These are phyloP conservation scores for Athene noctua DNA, from an alignment of 2,113 vertebrate species.

Conservation along the genomic window DNA sequence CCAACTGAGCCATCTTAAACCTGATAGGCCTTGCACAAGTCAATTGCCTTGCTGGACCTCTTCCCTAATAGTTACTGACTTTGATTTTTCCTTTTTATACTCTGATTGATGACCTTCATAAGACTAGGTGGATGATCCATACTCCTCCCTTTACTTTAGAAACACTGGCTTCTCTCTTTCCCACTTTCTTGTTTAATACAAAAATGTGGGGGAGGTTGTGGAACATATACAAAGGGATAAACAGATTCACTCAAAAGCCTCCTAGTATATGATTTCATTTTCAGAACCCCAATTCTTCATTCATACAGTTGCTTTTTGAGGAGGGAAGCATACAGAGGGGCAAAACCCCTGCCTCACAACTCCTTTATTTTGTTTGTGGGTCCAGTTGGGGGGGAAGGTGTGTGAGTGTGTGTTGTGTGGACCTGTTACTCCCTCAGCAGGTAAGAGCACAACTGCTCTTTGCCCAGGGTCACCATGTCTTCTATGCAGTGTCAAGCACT, in stretches of 20 bases:
- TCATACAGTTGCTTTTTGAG: neutral
- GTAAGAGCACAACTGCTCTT: neutral
- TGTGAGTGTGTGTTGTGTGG: neutral
- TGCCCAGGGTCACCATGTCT: neutral
- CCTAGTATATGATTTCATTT: neutral
- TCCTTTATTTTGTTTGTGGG: neutral
- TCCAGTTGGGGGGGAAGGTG: neutral
- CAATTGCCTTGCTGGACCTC: neutral
- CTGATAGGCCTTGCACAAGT: neutral
- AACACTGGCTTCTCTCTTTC: neutral
- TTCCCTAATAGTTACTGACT: neutral
- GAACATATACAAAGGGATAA: neutral
- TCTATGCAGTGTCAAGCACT: rapidly evolving
- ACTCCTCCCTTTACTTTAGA: neutral
- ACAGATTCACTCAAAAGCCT: neutral
- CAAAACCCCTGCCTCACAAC: neutral
- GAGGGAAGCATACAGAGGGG: neutral
- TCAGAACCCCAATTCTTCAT: neutral
- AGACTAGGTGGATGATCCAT: neutral
- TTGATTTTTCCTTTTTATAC: neutral
- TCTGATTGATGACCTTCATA: neutral
- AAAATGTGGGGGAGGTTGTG: rapidly evolving
- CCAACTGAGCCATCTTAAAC: neutral
- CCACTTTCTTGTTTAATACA: neutral
- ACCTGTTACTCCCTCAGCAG: slow-evolving; percentile 25